Conservation (phyloP, 2,797 vertebrate genomes). For the Catamblyrhynchus diadema region DNA sequence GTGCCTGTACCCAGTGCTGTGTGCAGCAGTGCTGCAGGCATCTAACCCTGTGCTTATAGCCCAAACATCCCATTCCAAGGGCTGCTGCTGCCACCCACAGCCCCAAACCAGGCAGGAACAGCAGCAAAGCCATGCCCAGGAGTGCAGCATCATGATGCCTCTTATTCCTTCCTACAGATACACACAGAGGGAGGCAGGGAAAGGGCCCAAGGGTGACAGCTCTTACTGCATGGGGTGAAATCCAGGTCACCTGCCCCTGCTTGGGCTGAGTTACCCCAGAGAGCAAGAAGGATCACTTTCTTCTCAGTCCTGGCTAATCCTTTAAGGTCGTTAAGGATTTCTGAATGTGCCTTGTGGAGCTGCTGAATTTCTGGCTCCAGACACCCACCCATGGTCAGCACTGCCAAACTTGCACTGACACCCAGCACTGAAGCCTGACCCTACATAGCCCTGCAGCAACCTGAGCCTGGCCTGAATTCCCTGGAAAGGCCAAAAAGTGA, state of each 20-base stretch:
- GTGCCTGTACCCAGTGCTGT: not conserved
- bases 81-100: not conserved
- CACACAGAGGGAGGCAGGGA: not conserved
- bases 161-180: not conserved
- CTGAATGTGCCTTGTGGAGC: rapidly evolving
- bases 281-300: not conserved
- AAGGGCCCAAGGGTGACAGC: not conserved
- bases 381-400: rapidly evolving
- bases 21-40: not conserved
- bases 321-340: not conserved
- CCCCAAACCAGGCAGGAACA: not conserved
- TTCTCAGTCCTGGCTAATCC: not conserved
- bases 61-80: not conserved
- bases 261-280: not conserved
- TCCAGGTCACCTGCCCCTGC: too few species aligned
- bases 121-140: not conserved
- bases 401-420: not conserved
- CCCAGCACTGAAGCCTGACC: not conserved
- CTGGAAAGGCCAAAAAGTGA: not conserved
- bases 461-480: rapidly evolving
- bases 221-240: not conserved
- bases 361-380: not conserved
- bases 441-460: rapidly evolving
- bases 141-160: not conserved
- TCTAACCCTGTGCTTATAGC: not conserved